Conservation (phyloP, 2,888 invertebrate genomes). For the Lasioglossum calceatum region DNA sequence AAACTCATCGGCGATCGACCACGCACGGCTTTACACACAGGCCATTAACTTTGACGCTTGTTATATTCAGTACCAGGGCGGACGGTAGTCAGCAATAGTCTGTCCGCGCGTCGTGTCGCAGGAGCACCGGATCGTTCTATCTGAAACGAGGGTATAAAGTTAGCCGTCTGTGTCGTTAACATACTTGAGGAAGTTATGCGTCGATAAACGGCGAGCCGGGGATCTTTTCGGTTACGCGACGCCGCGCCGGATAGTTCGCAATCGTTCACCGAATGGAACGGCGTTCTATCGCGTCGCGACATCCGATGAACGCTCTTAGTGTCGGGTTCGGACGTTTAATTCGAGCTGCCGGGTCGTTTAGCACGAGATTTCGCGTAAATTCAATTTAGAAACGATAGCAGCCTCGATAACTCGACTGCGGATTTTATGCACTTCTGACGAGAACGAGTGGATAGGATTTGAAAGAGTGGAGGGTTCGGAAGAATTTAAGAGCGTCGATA, state of each 20-base stretch:
- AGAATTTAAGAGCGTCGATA: not conserved
- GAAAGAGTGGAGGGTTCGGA: not conserved
- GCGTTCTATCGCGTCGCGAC: constrained; percentile 21
- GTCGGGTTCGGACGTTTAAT: not conserved
- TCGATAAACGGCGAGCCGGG: constrained; percentile 34
- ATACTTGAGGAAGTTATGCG: constrained; percentile 32
- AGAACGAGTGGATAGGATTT: not conserved
- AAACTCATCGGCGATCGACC: constrained; percentile 33
- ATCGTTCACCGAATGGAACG: constrained; percentile 28
- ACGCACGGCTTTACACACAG: not conserved
- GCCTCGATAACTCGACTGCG: not conserved
- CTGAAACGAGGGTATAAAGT: constrained; percentile 55
- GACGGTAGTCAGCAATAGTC: constrained; percentile 11
- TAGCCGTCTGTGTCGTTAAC: constrained; percentile 35
- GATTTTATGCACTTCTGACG: not conserved
- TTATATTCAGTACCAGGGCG: constrained; percentile 13
- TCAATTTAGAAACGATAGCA: not conserved
- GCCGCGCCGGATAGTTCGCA: constrained; percentile 22
- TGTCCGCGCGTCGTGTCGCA: not conserved
- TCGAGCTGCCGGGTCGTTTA: not conserved
- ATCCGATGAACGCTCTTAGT: not conserved
- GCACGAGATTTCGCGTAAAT: not conserved
- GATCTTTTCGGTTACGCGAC: constrained; percentile 14
- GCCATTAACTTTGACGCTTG: constrained; percentile 40
- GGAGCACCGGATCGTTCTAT: constrained; percentile 48